A percentile compares a stretch with the other conserved stretches of the same genome.
phyloP scores from a whole-genome alignment of 2,888 invertebrate genomes.

The Mechanitis messenoides region DNA sequence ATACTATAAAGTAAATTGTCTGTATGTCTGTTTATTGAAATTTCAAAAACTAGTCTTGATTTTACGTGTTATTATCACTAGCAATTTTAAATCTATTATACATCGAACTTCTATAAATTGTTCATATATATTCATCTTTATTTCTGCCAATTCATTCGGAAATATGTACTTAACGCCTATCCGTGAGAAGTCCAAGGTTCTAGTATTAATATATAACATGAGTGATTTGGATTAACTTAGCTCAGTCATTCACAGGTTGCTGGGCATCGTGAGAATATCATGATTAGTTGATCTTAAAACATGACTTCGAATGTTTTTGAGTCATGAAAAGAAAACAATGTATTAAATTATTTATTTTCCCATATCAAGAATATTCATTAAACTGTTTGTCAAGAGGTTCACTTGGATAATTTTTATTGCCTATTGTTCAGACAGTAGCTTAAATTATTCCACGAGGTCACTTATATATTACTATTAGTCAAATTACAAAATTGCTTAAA shows the following conservation, averaged over 20 bases:
- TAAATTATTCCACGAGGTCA: conserved; percentile 1
- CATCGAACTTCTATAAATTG: too few species aligned
- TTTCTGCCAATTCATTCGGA: too few species aligned
- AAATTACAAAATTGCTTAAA: too few species aligned
- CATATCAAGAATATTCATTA: conserved; percentile 10
- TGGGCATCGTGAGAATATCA: conserved; percentile 51
- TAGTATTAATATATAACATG: background rate
- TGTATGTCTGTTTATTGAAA: too few species aligned
- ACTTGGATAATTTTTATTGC: conserved; percentile 8
- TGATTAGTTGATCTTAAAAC: conserved; percentile 7
- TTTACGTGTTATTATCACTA: too few species aligned
- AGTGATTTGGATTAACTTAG: conserved; percentile 1
- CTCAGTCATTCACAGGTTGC: conserved; percentile 47
- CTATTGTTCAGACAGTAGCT: conserved; percentile 5
- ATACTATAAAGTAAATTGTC: too few species aligned
- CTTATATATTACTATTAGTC: background rate
- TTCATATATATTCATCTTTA: too few species aligned
- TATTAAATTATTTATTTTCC: conserved; percentile 16
- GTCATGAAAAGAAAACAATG: conserved; percentile 9
- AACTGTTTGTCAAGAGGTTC: conserved; percentile 8
- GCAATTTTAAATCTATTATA: too few species aligned
- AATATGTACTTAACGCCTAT: too few species aligned
- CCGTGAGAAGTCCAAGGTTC: too few species aligned
- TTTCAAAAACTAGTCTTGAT: too few species aligned
- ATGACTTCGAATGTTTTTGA: conserved; percentile 2